Evolutionary conservation across 2,113 vertebrate genomes (phyloP), one percentile per base, ranked within the genome.

Genomic region (Kryptolebias marmoratus): DNA sequence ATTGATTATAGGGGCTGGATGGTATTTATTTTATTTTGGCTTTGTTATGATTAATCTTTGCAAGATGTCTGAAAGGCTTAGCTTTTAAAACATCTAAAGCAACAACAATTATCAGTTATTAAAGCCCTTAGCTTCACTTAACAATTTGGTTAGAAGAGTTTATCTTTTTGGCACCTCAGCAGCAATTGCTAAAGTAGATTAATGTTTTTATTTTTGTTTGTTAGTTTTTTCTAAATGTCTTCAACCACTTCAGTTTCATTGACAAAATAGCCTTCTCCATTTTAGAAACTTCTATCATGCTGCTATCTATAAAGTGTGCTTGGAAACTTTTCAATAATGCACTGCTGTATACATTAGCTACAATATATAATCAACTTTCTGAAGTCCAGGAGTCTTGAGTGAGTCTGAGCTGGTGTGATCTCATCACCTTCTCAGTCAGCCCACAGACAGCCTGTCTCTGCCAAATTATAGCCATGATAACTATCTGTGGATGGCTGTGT

Each of bases 391-490:
- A 31, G 57, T 68, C 77, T 83, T 47, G 63, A 84, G 79, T 62
- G 49, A 74, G 70, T 74, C 72, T 69, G 82, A 73, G 65, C 80
- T 42, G 56, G 73, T 86, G 71, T 88, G 75, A 85, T 76, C 78
- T 85, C 77, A 80, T 88, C 76, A 68, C 65, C 63, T 74, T 52
- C 50, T 75, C 75, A 80, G 87, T 75, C 79, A 82, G 65, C 73
- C 48, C 68, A 71, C 64, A 64, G 75, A 85, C 71, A 73, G 64
- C 67, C 72, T 72, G 71, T 88, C 83, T 72, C 72, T 67, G 81
- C 75, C 68, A 72, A 80, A 61, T 80, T 84, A 84, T 85, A 87
- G 77, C 67, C 63, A 56, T 82, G 79, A 81, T 80, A 80, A 77
- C 82, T 64, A 45, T 81, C 82, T 77, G 78, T 72, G 81, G 54